phyloP scores from a whole-genome alignment of 2,888 invertebrate genomes.

The Leptopilina myrica region DNA sequence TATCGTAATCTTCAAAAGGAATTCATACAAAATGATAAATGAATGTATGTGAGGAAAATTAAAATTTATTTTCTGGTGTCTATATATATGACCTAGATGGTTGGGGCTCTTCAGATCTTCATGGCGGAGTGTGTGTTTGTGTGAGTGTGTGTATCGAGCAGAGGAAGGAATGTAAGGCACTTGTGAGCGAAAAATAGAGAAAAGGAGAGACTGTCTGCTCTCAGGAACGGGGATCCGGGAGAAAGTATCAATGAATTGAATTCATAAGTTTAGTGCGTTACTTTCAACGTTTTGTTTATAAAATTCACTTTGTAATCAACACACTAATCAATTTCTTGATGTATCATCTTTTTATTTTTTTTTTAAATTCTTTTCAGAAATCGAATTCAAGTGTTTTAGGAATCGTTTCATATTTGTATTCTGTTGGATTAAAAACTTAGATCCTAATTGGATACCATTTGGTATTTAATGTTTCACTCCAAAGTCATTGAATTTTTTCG shows the following conservation, averaged over 20 bases:
- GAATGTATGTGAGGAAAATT: background rate
- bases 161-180: conserved; percentile 43
- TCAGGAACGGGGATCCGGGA: conserved; percentile 58
- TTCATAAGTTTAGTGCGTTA: conserved; percentile 34
- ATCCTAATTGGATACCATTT: no score
- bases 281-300: conserved; percentile 28
- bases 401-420: no score
- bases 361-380: no score
- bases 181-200: conserved; percentile 50
- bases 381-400: no score
- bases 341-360: no score
- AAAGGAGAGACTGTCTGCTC: conserved; percentile 51
- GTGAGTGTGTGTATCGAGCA: background rate
- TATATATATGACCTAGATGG: conserved; percentile 1
- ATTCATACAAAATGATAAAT: background rate
- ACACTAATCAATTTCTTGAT: no score
- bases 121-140: background rate
- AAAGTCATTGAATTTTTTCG: no score
- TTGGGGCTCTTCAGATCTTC: conserved; percentile 15
- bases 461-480: no score
- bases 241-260: conserved; percentile 58
- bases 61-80: background rate
- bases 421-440: no score
- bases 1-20: background rate
- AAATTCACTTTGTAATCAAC: conserved; percentile 13